Evolutionary conservation across 2,113 vertebrate species (phyloP), one percentile per base, ranked within the genome.

Genomic region (Etia nguti): DNA sequence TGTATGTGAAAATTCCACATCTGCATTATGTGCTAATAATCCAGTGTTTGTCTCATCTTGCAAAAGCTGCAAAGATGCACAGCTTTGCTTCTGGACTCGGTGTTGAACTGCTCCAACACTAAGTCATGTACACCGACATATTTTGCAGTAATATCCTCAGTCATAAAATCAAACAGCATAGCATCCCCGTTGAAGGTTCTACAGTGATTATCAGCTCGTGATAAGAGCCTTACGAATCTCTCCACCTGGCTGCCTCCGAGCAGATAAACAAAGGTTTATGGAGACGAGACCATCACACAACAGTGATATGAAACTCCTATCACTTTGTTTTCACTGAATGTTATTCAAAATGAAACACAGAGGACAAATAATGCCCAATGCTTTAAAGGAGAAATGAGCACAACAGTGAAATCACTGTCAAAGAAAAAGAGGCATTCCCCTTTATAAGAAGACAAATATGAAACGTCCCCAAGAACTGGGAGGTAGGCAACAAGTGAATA

Each of bases 131-230:
- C 86, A 83, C n/a, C 0, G 22, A 75, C 20, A 50, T 1, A 22
- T 65, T 84, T 81, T 55, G 54, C 38, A 82, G 85, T 92, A 92
- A 94, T 95, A 95, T 94, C 92, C 93, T 94, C 86, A 70, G 59
- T 82, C 54, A 87, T 89, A 91, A 92, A 88, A 92, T 15, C 4
- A 20, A 83, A 89, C 31, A 48, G 80, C 55, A 65, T 15, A 86
- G 87, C 62, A 86, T 84, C 83, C 80, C 10, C 1, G 1, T 41
- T 46, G 62, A 88, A 80, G 95, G 90, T 94, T 84, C 85, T 48
- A 41, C 41, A 43, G 52, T 88, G 94, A 95, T 95, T 92, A 95
- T 94, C 89, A 85, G 79, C 4, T 22, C 1, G 8, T 79, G 94
- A 95, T 95, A 95, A 94, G 59, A 85, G 79, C 60, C 73, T 46